phyloP scores from a whole-genome alignment of 2,113 vertebrate species.

The Lophotis ruficrista region DNA sequence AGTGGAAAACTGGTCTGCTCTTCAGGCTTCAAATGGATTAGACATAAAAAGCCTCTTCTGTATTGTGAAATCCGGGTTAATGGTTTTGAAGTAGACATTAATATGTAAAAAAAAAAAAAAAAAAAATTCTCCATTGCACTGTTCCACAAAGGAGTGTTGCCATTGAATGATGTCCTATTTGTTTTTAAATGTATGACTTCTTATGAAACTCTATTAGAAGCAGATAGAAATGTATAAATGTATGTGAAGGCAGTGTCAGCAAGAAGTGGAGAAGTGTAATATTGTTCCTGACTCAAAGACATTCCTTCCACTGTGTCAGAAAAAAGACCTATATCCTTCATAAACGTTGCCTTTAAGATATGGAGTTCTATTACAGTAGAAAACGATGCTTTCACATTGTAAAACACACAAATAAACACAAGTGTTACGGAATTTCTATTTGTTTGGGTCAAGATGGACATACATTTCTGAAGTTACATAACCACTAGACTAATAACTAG shows the following conservation, averaged over 20 bases:
- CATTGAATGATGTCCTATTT: neutral
- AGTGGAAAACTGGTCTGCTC: neutral
- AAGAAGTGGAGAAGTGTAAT: neutral
- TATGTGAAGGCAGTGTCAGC: neutral
- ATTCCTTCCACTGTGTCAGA: neutral
- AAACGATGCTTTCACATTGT: neutral
- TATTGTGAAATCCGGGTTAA: neutral
- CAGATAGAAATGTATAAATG: neutral
- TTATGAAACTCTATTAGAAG: neutral
- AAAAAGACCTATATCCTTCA: neutral
- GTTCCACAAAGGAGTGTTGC: neutral
- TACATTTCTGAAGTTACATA: neutral
- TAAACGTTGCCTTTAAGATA: neutral
- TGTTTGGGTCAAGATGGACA: neutral
- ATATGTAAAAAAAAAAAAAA: neutral
- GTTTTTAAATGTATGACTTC: neutral
- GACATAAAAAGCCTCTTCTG: neutral
- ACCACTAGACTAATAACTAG: neutral
- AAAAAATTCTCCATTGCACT: neutral
- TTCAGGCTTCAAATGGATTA: neutral
- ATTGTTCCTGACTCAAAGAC: neutral
- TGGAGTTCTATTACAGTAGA: neutral
- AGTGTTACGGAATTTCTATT: neutral
- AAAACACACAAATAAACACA: neutral
- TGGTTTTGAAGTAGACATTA: neutral